These are phyloP conservation scores for Phaetusa simplex DNA, from an alignment of 2,113 vertebrate genomes.

Conservation along the genomic window DNA sequence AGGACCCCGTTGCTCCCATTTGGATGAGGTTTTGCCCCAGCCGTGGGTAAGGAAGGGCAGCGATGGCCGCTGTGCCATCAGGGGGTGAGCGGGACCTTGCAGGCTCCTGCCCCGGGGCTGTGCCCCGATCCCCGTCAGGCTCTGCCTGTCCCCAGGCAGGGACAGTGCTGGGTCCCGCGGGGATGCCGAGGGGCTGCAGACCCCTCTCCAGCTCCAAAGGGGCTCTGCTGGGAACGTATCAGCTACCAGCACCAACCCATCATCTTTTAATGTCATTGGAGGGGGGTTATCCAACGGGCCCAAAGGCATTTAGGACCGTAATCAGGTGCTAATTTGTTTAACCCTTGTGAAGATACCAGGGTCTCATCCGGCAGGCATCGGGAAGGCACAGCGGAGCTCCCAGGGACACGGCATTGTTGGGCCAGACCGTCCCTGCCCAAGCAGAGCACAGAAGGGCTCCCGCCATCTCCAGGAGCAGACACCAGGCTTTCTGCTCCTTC, in stretches of 20 bases:
- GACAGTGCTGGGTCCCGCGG: background rate
- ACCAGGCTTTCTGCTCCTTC: background rate
- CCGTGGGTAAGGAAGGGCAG: rapidly evolving
- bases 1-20: rapidly evolving
- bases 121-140: background rate
- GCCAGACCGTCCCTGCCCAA: background rate
- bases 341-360: background rate
- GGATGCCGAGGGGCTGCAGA: rapidly evolving
- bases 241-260: background rate
- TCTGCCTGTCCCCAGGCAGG: background rate
- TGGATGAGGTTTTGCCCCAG: background rate
- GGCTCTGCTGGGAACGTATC: background rate
- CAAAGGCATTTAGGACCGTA: background rate
- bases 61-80: background rate
- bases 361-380: background rate
- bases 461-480: rapidly evolving
- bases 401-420: background rate
- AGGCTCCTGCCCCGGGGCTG: background rate
- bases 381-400: background rate
- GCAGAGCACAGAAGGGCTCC: background rate
- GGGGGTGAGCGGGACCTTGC: background rate
- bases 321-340: background rate
- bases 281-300: background rate
- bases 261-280: background rate
- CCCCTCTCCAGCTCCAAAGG: background rate